Evolutionary conservation across 2,797 vertebrate genomes (phyloP).

Genomic region (Phataginus tricuspis): DNA sequence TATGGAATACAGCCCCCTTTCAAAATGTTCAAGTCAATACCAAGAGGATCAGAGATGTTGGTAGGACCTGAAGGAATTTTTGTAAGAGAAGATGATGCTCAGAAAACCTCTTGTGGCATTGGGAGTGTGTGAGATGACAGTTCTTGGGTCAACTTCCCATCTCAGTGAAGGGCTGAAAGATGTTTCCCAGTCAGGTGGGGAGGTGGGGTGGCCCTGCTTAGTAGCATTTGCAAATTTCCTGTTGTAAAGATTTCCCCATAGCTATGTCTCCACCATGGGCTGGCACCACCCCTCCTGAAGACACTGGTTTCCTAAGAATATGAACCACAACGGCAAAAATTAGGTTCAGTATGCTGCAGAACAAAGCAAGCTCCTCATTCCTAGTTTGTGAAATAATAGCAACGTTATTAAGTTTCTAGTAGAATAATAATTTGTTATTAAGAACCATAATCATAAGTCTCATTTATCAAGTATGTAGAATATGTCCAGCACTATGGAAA

Average conservation of each 20-base stretch:
- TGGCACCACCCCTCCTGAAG: too few relatives aligned
- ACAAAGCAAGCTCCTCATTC: background rate
- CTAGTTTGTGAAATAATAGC: background rate
- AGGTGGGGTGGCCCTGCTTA: accelerated
- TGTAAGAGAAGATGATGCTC: background rate
- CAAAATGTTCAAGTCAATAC: background rate
- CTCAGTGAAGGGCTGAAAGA: background rate
- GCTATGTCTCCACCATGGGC: background rate
- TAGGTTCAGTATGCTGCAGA: background rate
- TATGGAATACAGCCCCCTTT: background rate
- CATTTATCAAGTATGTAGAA: background rate
- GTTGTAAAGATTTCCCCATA: background rate
- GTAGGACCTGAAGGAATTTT: background rate
- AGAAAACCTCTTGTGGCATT: accelerated
- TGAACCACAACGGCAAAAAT: background rate
- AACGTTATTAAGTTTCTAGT: background rate
- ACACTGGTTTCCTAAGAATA: background rate
- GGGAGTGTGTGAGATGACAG: background rate
- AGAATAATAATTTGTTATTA: background rate
- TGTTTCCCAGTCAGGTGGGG: background rate
- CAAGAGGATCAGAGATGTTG: background rate
- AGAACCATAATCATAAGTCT: background rate
- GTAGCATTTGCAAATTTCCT: background rate
- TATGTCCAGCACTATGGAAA: background rate
- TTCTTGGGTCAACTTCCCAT: background rate